Percentiles rank a stretch among this genome's conserved stretches.
These are phyloP conservation scores for Caracal caracal DNA, from an alignment of 2,113 vertebrate genomes.

Conservation along the genomic window DNA sequence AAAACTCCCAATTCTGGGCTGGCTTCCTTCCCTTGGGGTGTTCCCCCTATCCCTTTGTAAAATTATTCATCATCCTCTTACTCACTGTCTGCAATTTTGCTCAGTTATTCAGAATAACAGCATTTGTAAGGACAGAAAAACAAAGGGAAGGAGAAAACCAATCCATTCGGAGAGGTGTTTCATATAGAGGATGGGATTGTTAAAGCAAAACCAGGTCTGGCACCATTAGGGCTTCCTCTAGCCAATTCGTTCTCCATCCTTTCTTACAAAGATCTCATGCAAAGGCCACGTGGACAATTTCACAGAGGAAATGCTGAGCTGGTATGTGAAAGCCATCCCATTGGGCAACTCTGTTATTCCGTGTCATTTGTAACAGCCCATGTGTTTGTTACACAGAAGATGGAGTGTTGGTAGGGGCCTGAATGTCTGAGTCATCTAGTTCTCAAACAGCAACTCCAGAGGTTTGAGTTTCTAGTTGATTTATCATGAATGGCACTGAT, in stretches of 20 bases:
- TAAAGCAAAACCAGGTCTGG: not conserved
- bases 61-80: not conserved
- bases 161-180: conserved; percentile 42
- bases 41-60: not conserved
- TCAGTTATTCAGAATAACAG: not conserved
- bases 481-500: not conserved
- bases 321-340: not conserved
- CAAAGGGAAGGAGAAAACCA: not conserved
- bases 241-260: not conserved
- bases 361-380: not conserved
- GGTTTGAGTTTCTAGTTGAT: not conserved
- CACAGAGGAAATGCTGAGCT: not conserved
- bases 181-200: not conserved
- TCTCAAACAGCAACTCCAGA: not conserved
- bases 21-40: not conserved
- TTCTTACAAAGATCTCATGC: not conserved
- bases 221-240: not conserved
- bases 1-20: not conserved
- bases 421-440: not conserved
- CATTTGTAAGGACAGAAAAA: not conserved
- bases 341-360: not conserved
- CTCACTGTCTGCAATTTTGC: not conserved
- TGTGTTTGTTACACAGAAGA: not conserved
- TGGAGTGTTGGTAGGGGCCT: not conserved
- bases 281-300: not conserved